phyloP scores from a whole-genome alignment of 2,113 vertebrate genomes.

The Corapipo altera region DNA sequence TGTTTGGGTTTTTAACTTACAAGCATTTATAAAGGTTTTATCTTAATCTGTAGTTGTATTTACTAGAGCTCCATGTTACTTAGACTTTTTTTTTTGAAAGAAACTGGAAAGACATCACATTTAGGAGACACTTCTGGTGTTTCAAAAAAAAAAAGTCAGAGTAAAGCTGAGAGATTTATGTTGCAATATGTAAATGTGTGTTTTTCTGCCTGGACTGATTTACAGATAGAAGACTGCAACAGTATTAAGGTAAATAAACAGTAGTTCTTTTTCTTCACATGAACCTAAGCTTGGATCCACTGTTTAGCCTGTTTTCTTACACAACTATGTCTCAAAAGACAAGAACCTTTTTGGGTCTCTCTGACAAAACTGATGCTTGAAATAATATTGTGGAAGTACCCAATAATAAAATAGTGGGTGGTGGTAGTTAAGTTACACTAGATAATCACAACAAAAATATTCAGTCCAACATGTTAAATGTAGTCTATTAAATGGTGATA shows the following conservation, averaged over 20 bases:
- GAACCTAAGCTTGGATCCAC: not conserved
- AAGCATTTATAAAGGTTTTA: not conserved
- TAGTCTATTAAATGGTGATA: not conserved
- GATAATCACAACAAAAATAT: not conserved
- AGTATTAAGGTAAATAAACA: not conserved
- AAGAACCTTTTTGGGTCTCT: not conserved
- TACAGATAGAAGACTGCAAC: not conserved
- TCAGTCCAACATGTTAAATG: not conserved
- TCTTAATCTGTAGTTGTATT: not conserved
- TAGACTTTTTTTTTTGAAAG: not conserved
- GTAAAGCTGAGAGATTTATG: not conserved
- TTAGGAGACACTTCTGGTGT: not conserved
- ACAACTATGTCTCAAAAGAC: not conserved
- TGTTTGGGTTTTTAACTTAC: fast-evolving
- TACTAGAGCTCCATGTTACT: not conserved
- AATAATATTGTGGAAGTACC: not conserved
- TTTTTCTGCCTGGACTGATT: not conserved
- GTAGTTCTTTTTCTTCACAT: not conserved
- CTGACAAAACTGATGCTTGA: not conserved
- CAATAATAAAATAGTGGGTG: not conserved
- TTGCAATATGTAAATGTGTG: not conserved
- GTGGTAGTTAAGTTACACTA: not conserved
- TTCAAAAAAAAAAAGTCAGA: not conserved
- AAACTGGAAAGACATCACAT: not conserved
- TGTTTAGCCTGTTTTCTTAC: not conserved